A percentile compares a stretch with the other conserved stretches of the same genome.
Conservation (phyloP, 2,797 vertebrate species). For the Steatocranus sp. region DNA sequence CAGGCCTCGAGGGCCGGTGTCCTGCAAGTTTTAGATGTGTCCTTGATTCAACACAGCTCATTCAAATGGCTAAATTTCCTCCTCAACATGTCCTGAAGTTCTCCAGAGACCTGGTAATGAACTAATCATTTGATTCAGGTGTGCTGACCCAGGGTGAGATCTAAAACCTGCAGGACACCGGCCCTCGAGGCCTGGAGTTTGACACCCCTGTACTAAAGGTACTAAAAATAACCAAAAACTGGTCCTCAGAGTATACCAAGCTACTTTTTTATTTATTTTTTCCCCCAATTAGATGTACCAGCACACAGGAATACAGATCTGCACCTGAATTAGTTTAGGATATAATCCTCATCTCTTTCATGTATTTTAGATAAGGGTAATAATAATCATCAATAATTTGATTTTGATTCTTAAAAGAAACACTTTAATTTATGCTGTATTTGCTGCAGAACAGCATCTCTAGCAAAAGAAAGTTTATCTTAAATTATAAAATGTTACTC, state of each 20-base stretch:
- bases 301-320: not conserved
- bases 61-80: too few relatives aligned
- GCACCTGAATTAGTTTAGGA: not conserved
- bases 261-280: not conserved
- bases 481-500: not conserved
- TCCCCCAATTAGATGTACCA: not conserved
- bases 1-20: too few relatives aligned
- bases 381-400: too few relatives aligned
- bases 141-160: too few relatives aligned
- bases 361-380: not conserved
- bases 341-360: not conserved
- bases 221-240: slow-evolving; percentile 17
- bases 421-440: not conserved
- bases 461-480: not conserved
- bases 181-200: too few relatives aligned
- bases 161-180: too few relatives aligned
- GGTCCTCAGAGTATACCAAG: slow-evolving; percentile 20
- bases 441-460: not conserved
- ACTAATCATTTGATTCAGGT: too few relatives aligned
- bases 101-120: too few relatives aligned
- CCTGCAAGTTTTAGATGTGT: too few relatives aligned
- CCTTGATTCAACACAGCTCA: too few relatives aligned
- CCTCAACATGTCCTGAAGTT: too few relatives aligned
- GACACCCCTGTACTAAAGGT: slow-evolving; percentile 11
- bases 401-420: not conserved